phyloP scores from a whole-genome alignment of 2,113 vertebrate genomes.

The Callipepla californica region DNA sequence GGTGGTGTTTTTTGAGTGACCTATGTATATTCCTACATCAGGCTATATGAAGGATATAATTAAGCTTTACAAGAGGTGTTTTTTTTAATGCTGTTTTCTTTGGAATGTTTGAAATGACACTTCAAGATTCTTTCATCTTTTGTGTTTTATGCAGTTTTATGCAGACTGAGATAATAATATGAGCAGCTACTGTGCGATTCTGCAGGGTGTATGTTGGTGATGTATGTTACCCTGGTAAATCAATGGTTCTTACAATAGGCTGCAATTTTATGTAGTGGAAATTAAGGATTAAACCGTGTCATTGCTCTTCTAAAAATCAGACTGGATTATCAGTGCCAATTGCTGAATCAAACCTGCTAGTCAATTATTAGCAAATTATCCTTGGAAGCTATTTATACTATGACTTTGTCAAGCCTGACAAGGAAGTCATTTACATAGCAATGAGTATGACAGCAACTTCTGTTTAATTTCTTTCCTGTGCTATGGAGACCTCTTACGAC shows the following conservation, averaged over 20 bases:
- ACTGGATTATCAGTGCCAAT: not conserved
- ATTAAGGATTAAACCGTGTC: constrained; percentile 14
- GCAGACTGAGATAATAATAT: not conserved
- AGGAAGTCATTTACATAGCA: constrained; percentile 53
- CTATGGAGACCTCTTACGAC: not conserved
- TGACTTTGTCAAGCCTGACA: constrained; percentile 43
- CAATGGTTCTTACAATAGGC: not conserved
- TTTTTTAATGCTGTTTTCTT: not conserved
- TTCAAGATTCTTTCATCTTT: not conserved
- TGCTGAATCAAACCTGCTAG: constrained; percentile 27
- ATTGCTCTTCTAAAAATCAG: constrained; percentile 28
- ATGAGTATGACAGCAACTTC: constrained; percentile 9
- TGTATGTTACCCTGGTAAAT: not conserved
- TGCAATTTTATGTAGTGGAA: constrained; percentile 4
- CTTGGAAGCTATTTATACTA: constrained; percentile 30
- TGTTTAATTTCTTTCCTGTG: constrained; percentile 48
- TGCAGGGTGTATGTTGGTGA: not conserved
- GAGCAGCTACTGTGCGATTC: not conserved
- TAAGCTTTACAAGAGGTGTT: not conserved
- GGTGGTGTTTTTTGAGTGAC: too few species aligned
- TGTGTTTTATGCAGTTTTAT: not conserved
- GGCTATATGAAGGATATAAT: not conserved
- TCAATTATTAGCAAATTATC: constrained; percentile 43
- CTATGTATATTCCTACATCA: not conserved
- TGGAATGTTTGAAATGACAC: not conserved